Conservation (phyloP, 2,113 vertebrate genomes). For the Pantherophis guttatus region DNA sequence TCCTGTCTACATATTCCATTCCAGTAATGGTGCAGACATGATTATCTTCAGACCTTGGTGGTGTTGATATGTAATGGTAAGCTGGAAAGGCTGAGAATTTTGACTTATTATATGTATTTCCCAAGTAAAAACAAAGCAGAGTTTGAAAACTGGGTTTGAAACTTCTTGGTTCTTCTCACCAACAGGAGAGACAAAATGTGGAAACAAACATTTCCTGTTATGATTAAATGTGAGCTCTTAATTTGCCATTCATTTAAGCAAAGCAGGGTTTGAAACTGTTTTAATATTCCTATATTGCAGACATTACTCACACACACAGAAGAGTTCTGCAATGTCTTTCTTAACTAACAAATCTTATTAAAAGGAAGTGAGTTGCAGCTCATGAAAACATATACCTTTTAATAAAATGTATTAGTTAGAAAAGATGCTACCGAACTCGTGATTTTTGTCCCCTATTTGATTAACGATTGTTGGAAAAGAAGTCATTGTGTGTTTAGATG, state of each 20-base stretch:
- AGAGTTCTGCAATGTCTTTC: background rate
- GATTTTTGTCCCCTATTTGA: background rate
- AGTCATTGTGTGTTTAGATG: background rate
- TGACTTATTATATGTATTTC: background rate
- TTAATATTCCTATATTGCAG: background rate
- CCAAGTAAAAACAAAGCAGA: background rate
- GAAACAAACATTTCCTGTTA: background rate
- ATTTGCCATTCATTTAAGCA: background rate
- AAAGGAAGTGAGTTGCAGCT: background rate
- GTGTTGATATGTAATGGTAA: background rate
- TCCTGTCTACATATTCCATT: background rate
- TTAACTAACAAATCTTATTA: background rate
- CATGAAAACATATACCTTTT: background rate
- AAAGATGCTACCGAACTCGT: background rate
- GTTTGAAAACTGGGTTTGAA: background rate
- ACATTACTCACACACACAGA: background rate
- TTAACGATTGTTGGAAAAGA: background rate
- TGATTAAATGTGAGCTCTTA: background rate
- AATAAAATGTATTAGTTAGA: background rate
- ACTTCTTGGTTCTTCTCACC: background rate
- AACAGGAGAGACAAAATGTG: background rate
- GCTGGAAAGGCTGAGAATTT: background rate
- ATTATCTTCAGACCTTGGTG: background rate
- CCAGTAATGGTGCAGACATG: background rate
- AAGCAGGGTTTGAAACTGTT: background rate